These are phyloP conservation scores for Heliconius ismenius DNA, from an alignment of 2,888 invertebrate species.

Conservation along the genomic window DNA sequence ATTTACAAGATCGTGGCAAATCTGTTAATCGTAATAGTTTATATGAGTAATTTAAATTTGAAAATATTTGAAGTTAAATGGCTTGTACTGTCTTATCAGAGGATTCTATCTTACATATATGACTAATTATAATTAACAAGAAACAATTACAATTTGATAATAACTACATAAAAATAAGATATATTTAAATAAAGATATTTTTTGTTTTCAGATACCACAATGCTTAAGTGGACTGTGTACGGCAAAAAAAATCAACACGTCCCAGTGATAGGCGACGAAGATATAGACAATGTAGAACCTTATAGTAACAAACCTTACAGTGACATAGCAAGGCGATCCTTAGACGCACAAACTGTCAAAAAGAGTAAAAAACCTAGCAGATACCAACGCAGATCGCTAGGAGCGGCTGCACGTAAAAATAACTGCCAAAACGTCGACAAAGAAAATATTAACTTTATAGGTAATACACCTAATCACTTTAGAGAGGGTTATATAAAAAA, in stretches of 20 bases:
- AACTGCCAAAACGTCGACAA: slow-evolving; percentile 66
- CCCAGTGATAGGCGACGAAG: slow-evolving; percentile 52
- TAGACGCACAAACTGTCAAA: slow-evolving; percentile 70
- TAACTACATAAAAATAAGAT: neutral
- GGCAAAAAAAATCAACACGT: slow-evolving; percentile 72
- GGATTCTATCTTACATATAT: too few relatives aligned
- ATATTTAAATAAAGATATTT: neutral
- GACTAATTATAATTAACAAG: neutral
- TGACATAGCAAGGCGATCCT: slow-evolving; percentile 61
- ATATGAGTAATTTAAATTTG: slow-evolving; percentile 1
- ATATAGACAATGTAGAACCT: slow-evolving; percentile 53
- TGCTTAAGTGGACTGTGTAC: slow-evolving; percentile 85
- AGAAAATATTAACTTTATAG: slow-evolving; percentile 77
- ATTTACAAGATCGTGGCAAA: slow-evolving; percentile 35
- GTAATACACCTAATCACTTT: slow-evolving; percentile 83
- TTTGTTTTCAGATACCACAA: slow-evolving; percentile 69
- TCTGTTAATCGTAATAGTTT: slow-evolving; percentile 22
- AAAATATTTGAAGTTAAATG: neutral
- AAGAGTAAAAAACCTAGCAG: slow-evolving; percentile 75
- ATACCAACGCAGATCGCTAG: slow-evolving; percentile 73
- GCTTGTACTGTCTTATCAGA: too few relatives aligned
- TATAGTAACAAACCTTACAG: slow-evolving; percentile 55
- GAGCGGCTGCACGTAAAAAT: slow-evolving; percentile 67
- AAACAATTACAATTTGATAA: neutral
- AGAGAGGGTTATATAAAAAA: slow-evolving; percentile 82